phyloP scores from a whole-genome alignment of 2,113 vertebrate genomes.

The Gavia stellata region DNA sequence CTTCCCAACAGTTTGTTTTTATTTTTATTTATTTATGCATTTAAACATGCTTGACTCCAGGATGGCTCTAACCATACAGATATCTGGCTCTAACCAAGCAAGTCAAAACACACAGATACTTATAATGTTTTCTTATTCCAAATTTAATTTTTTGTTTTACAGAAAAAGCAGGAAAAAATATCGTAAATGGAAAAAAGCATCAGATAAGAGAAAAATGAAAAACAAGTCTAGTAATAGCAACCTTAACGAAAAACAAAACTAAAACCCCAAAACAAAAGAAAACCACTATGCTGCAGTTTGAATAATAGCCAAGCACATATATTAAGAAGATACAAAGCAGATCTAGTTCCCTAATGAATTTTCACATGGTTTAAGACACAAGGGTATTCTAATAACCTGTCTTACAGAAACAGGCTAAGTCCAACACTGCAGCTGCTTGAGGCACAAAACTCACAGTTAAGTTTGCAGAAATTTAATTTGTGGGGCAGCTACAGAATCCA shows the following conservation, averaged over 20 bases:
- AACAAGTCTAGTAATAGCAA: neutral
- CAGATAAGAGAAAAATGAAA: neutral
- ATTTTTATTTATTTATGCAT: neutral
- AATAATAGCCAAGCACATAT: neutral
- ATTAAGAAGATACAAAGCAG: neutral
- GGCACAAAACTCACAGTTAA: constrained; percentile 1
- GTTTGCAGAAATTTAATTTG: neutral
- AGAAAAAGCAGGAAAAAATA: neutral
- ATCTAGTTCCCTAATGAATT: neutral
- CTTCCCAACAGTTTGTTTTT: neutral
- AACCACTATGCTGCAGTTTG: neutral
- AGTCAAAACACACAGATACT: neutral
- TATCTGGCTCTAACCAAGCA: neutral
- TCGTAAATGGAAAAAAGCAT: neutral
- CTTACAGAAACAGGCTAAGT: constrained; percentile 7
- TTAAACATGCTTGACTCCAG: neutral
- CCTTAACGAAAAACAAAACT: neutral
- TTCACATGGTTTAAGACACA: neutral
- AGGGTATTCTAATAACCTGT: neutral
- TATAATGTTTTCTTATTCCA: neutral
- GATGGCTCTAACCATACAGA: neutral
- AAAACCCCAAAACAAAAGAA: neutral
- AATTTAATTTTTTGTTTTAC: neutral
- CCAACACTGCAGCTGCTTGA: neutral
- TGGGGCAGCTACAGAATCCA: constrained; percentile 32